These are phyloP conservation scores for Sebastes schlegelii DNA, from an alignment of 2,113 vertebrate species.

Conservation along the genomic window DNA sequence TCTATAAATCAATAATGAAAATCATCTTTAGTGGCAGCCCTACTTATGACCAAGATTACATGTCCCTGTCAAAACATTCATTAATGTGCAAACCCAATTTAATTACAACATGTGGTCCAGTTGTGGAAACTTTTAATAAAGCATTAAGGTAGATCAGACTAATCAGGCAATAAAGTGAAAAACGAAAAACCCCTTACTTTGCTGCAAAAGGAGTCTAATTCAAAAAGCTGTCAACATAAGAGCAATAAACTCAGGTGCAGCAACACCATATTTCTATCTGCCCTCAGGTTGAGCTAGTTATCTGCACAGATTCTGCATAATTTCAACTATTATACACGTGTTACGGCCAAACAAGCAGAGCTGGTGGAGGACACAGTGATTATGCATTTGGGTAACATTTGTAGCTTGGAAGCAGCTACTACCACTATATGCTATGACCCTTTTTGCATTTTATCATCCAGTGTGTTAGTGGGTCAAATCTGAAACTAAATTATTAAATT, in stretches of 20 bases:
- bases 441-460: too few relatives aligned
- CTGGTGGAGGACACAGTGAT: background rate
- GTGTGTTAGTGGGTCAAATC: too few relatives aligned
- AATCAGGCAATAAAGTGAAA: background rate
- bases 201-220: background rate
- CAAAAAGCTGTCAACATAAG: background rate
- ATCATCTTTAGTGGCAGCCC: background rate
- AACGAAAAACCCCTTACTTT: background rate
- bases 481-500: too few relatives aligned
- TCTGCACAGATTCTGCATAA: background rate
- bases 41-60: background rate
- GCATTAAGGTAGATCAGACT: background rate
- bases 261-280: background rate
- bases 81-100: constrained; percentile 3
- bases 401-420: background rate
- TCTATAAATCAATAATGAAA: background rate
- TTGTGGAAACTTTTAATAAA: constrained; percentile 2
- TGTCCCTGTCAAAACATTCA: background rate
- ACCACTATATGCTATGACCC: background rate
- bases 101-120: constrained; percentile 5
- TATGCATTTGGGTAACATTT: background rate
- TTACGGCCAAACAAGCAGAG: constrained; percentile 12
- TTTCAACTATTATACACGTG: constrained; percentile 43
- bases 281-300: background rate
- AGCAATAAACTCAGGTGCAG: background rate